phyloP scores from a whole-genome alignment of 2,888 invertebrate genomes.

The Barypeithes pellucidus region DNA sequence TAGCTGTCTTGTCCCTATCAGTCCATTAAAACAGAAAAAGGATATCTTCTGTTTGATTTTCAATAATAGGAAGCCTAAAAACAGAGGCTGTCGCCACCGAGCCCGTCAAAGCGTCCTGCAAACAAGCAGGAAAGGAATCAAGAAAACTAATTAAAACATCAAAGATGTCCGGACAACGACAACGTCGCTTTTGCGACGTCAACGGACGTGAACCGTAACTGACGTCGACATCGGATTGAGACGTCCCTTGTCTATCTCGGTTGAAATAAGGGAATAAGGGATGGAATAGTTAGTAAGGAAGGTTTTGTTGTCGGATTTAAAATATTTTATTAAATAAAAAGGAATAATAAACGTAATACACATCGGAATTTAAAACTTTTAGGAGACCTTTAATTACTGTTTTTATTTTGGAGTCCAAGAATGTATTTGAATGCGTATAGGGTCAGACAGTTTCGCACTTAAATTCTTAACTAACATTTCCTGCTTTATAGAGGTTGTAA shows the following conservation, averaged over 20 bases:
- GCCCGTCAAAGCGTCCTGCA: slow-evolving; percentile 46
- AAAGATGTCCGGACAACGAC: slow-evolving; percentile 63
- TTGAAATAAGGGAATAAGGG: slow-evolving; percentile 36
- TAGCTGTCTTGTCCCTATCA: slow-evolving; percentile 23
- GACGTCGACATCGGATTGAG: slow-evolving; percentile 52
- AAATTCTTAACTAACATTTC: no score
- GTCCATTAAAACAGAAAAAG: slow-evolving; percentile 26
- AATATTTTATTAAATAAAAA: not conserved
- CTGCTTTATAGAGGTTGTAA: no score
- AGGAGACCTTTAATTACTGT: no score
- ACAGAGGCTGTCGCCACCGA: slow-evolving; percentile 48
- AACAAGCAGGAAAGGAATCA: slow-evolving; percentile 55
- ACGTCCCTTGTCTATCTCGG: slow-evolving; percentile 47
- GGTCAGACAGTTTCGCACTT: no score
- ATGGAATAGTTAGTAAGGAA: slow-evolving; percentile 14
- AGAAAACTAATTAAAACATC: slow-evolving; percentile 67
- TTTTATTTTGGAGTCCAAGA: no score
- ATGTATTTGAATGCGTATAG: no score
- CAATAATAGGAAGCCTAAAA: slow-evolving; percentile 47
- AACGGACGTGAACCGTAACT: slow-evolving; percentile 56
- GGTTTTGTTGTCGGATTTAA: not conserved
- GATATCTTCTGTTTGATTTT: slow-evolving; percentile 38
- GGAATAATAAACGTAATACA: no score
- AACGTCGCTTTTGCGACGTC: slow-evolving; percentile 51
- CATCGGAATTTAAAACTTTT: no score